Evolutionary conservation across 2,797 vertebrate genomes (phyloP).

Genomic region (Xiphorhynchus erythropygius): DNA sequence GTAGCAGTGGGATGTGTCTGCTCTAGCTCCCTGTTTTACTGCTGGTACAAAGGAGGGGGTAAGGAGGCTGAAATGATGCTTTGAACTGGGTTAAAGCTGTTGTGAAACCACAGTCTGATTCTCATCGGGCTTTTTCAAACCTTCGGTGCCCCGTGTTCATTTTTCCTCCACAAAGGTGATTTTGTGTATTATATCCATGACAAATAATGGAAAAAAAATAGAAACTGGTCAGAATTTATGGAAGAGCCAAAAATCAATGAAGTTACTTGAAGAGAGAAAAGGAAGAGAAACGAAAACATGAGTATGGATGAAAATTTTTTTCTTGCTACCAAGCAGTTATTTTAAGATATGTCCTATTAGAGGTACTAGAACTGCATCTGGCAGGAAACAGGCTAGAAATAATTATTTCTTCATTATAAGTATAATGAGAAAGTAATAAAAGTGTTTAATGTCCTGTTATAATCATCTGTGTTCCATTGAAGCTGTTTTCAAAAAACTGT

Average conservation of each 20-base stretch:
- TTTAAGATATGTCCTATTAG: slow-evolving; percentile 48
- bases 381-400: slow-evolving; percentile 44
- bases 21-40: background rate
- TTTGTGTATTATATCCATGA: background rate
- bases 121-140: background rate
- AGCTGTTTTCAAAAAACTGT: background rate
- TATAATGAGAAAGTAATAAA: slow-evolving; percentile 53
- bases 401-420: slow-evolving; percentile 52
- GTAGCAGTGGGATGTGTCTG: background rate
- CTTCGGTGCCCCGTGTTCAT: background rate
- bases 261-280: background rate
- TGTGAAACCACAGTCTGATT: background rate
- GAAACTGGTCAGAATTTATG: background rate
- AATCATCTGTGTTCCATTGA: slow-evolving; percentile 14
- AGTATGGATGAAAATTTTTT: background rate
- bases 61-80: background rate
- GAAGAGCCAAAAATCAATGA: background rate
- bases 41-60: background rate
- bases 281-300: background rate
- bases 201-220: background rate
- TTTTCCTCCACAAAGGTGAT: background rate
- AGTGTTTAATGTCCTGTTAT: slow-evolving; percentile 13
- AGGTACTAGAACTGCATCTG: slow-evolving; percentile 56
- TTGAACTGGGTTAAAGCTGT: background rate
- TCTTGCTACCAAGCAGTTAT: slow-evolving; percentile 34